Evolutionary conservation across 2,113 vertebrate species (phyloP).

Genomic region (Ciconia boyciana): DNA sequence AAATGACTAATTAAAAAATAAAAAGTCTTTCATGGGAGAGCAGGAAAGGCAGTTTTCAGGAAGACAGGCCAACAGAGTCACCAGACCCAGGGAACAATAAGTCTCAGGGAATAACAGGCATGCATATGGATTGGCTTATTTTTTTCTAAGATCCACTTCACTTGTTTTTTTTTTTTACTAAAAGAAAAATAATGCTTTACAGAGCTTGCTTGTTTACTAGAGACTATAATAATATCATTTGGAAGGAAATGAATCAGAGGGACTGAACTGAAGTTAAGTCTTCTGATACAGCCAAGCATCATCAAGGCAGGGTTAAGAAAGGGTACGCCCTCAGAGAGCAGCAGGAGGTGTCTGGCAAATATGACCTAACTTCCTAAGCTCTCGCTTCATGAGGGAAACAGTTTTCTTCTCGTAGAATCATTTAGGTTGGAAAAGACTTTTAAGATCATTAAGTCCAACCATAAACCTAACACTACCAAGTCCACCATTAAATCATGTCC

Average conservation of each 20-base stretch:
- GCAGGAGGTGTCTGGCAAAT: not conserved
- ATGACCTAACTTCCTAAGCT: conserved; percentile 11
- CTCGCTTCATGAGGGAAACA: not conserved
- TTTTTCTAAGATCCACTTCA: not conserved
- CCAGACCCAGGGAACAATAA: not conserved
- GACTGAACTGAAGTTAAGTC: not conserved
- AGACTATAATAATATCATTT: not conserved
- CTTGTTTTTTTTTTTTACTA: not conserved
- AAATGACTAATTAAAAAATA: not conserved
- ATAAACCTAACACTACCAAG: not conserved
- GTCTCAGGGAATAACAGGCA: not conserved
- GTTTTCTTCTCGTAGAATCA: not conserved
- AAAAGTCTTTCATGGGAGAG: not conserved
- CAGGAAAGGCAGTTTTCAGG: not conserved
- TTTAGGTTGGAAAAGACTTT: not conserved
- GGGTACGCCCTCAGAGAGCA: not conserved
- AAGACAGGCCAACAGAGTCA: not conserved
- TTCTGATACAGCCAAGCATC: not conserved
- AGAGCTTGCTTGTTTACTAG: conserved; percentile 24
- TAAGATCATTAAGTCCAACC: not conserved
- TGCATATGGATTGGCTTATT: not conserved
- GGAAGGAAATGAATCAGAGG: conserved; percentile 34
- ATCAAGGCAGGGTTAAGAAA: not conserved
- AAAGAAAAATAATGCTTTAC: conserved; percentile 8
- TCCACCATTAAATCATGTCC: not conserved